Evolutionary conservation across 2,797 vertebrate species (phyloP).

Genomic region (Trachops cirrhosus): DNA sequence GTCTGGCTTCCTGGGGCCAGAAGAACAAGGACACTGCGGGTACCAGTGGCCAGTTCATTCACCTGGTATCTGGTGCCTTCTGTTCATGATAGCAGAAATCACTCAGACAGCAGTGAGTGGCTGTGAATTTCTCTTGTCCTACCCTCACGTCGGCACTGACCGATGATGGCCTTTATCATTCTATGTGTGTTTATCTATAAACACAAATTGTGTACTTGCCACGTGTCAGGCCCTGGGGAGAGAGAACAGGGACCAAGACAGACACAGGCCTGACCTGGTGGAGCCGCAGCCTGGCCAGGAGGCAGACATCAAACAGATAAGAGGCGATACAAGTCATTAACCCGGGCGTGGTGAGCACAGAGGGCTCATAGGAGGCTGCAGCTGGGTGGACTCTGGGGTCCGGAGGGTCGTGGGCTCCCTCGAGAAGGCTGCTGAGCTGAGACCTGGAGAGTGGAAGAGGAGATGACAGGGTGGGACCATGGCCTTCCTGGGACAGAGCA

Average conservation of each 20-base stretch:
- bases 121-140: background rate
- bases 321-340: rapidly evolving
- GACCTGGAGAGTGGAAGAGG: background rate
- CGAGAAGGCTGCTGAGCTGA: background rate
- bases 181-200: background rate
- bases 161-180: background rate
- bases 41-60: background rate
- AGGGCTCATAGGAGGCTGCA: background rate
- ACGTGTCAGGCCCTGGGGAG: background rate
- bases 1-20: background rate
- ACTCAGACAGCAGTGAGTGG: background rate
- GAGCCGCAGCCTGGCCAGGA: background rate
- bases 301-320: background rate
- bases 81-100: background rate
- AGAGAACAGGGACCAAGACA: background rate
- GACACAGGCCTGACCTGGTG: rapidly evolving
- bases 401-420: background rate
- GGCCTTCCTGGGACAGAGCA: too few relatives aligned
- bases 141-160: background rate
- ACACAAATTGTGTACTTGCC: background rate
- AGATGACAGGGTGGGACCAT: background rate
- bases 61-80: background rate
- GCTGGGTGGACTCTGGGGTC: rapidly evolving
- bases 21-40: background rate
- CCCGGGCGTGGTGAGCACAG: rapidly evolving